Evolutionary conservation across 2,888 invertebrate genomes (phyloP).

Genomic region (Luperina nickerlii): DNA sequence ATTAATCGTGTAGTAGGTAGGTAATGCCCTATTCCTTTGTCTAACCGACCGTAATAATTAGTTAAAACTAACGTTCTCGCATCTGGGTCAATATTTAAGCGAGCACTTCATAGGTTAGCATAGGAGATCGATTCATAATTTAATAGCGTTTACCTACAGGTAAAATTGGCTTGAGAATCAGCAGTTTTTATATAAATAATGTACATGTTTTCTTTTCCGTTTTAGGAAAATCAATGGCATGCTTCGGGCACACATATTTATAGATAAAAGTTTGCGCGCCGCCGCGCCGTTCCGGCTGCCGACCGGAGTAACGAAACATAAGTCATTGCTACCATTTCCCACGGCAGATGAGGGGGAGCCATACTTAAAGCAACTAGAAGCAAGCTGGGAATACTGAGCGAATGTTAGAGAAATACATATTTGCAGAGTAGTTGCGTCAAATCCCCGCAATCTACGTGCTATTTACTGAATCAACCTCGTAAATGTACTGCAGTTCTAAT

Average conservation of each 20-base stretch:
- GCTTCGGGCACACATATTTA: not conserved
- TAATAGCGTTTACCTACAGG: not conserved
- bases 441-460: constrained; percentile 31
- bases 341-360: not conserved
- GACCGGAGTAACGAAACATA: not conserved
- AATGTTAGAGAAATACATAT: constrained; percentile 23
- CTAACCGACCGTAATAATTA: constrained; percentile 31
- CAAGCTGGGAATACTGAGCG: constrained; percentile 2
- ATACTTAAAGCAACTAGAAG: constrained; percentile 21
- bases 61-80: constrained; percentile 27
- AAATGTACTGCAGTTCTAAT: constrained; percentile 35
- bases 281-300: too few relatives aligned
- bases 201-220: not conserved
- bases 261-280: too few relatives aligned
- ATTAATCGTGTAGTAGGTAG: constrained; percentile 4
- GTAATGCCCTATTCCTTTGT: constrained; percentile 24
- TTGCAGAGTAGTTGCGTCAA: constrained; percentile 22
- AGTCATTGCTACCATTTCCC: constrained; percentile 1
- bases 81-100: constrained; percentile 32
- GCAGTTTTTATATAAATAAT: not conserved
- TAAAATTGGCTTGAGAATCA: not conserved
- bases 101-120: constrained; percentile 7
- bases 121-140: constrained; percentile 17
- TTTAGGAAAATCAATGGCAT: not conserved
- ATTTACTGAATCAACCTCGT: constrained; percentile 22